A percentile compares a stretch with the other conserved stretches of the same genome.
These are phyloP conservation scores for Ficedula albicollis DNA, from an alignment of 2,797 vertebrate genomes.

Conservation along the genomic window DNA sequence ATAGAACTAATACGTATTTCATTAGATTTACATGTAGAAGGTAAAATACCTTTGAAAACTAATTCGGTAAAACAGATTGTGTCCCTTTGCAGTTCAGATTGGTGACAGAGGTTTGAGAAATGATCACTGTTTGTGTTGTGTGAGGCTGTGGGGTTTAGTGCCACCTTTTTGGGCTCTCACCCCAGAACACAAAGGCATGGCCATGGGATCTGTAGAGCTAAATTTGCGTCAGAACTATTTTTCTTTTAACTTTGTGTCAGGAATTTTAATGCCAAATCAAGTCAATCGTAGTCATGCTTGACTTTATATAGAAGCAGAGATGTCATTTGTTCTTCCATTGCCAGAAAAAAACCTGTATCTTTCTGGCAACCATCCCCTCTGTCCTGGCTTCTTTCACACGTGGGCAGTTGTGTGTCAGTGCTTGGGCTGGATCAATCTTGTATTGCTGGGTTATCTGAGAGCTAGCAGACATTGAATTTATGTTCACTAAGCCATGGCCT, in stretches of 20 bases:
- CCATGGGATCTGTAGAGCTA: neutral
- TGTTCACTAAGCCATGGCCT: neutral
- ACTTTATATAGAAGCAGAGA: neutral
- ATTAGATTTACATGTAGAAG: neutral
- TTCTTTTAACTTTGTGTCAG: neutral
- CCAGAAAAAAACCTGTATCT: neutral
- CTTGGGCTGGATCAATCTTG: neutral
- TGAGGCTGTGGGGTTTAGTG: neutral
- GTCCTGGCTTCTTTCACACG: neutral
- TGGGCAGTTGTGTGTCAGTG: neutral
- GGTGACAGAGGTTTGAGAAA: neutral
- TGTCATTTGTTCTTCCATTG: neutral
- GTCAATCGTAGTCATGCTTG: neutral
- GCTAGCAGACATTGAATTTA: neutral
- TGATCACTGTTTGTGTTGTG: neutral
- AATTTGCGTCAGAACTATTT: neutral
- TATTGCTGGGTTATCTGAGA: neutral
- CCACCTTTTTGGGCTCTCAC: rapidly evolving
- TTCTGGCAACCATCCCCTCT: neutral
- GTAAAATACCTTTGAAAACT: neutral
- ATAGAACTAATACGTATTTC: neutral
- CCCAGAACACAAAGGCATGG: neutral
- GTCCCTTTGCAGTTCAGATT: neutral
- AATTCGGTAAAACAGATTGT: neutral
- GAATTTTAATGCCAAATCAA: neutral